These are phyloP conservation scores for Temnothorax longispinosus DNA, from an alignment of 1,140 invertebrate species.

Conservation along the genomic window DNA sequence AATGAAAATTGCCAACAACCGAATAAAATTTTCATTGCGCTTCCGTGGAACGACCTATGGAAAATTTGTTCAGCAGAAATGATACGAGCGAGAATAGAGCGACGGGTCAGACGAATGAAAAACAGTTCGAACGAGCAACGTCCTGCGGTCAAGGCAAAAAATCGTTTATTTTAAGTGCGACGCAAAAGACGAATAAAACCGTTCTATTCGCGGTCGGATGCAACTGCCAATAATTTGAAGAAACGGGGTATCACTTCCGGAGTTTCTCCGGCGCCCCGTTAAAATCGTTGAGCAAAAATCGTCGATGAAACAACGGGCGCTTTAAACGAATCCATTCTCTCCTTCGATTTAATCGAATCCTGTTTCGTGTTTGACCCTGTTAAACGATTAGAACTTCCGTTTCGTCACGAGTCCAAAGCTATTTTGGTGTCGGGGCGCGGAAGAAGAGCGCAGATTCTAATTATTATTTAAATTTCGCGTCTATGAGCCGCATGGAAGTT, in stretches of 20 bases:
- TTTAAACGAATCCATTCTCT: conserved; percentile 3
- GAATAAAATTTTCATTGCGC: conserved; percentile 72
- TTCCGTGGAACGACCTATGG: conserved; percentile 32
- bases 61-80: conserved; percentile 60
- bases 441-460: conserved; percentile 43
- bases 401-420: neutral
- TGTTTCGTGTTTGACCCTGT: conserved; percentile 28
- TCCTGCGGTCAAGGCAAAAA: conserved; percentile 60
- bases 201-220: neutral
- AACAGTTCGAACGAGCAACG: conserved; percentile 64
- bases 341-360: conserved; percentile 35
- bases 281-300: conserved; percentile 6
- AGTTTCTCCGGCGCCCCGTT: neutral
- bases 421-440: neutral
- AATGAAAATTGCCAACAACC: conserved; percentile 72
- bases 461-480: conserved; percentile 64
- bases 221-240: conserved; percentile 14
- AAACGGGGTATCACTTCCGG: conserved; percentile 9
- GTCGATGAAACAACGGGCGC: conserved; percentile 21
- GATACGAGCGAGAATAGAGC: conserved; percentile 13
- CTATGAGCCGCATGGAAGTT: conserved; percentile 1
- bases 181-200: conserved; percentile 27
- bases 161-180: conserved; percentile 44
- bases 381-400: conserved; percentile 45
- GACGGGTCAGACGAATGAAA: conserved; percentile 60